A percentile compares a stretch with the other conserved stretches of the same genome.
These are phyloP conservation scores for Platerodrilus igneus DNA, from an alignment of 2,888 invertebrate species.

Conservation along the genomic window DNA sequence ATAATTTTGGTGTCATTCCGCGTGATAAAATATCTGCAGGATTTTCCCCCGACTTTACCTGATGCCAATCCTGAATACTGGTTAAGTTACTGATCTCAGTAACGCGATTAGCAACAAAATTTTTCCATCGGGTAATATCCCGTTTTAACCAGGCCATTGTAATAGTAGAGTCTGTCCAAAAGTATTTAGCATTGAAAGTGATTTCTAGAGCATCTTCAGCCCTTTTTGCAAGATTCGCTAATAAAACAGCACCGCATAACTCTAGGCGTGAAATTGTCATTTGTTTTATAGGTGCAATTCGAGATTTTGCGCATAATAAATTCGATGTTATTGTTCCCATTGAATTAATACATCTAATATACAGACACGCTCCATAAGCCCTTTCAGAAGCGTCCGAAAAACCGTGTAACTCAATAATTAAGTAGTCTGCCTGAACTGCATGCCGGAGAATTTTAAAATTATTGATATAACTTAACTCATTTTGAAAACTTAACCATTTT, in stretches of 20 bases:
- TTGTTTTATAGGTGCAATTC: constrained; percentile 24
- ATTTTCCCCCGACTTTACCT: constrained; percentile 19
- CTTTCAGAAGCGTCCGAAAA: constrained; percentile 27
- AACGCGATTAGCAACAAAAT: constrained; percentile 26
- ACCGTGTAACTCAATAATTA: constrained; percentile 24
- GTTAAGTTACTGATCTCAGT: constrained; percentile 17
- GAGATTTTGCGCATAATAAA: constrained; percentile 31
- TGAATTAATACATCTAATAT: constrained; percentile 20
- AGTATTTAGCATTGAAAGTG: constrained; percentile 11
- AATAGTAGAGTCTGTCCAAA: constrained; percentile 30
- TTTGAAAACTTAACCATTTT: constrained; percentile 15
- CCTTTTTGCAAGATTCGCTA: constrained; percentile 17
- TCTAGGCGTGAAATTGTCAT: constrained; percentile 25
- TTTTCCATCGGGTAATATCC: constrained; percentile 21
- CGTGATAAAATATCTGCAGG: constrained; percentile 21
- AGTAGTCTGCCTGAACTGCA: constrained; percentile 6
- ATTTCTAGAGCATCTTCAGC: constrained; percentile 12
- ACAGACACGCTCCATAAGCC: constrained; percentile 31
- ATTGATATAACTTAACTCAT: constrained; percentile 15
- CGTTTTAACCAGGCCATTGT: constrained; percentile 26
- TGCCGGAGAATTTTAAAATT: constrained; percentile 17
- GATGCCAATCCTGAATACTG: constrained; percentile 14
- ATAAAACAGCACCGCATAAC: constrained; percentile 24
- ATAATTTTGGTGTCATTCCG: constrained; percentile 6
- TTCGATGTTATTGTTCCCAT: constrained; percentile 1